Base-by-base conservation (phyloP, 2,113 vertebrate genomes). In the Conger conger region DNA sequence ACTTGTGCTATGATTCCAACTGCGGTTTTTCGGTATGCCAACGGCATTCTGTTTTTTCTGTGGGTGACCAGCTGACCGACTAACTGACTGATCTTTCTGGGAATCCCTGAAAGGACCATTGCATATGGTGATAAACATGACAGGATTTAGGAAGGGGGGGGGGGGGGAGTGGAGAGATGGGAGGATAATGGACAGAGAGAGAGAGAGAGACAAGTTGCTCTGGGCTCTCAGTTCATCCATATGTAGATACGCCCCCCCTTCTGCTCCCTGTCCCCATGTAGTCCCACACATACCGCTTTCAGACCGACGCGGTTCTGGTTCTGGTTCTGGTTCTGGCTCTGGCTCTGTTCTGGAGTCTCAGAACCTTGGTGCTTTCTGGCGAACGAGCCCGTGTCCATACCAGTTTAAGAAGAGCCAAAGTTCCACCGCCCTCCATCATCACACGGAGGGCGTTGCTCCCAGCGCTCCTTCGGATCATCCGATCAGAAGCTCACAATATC, bases 1-100 rank as follows among this genome's bases (percentile, higher is more conserved):
- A 33, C 82, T 45, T 84, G 33, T 35, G 80, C 50, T 78, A 33
- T 82, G 35, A 76, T 81, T 83, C 53, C 27, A 77, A 18, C 27
- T 27, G 57, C 79, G 35, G 27, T 73, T 73, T 73, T 73, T 33
- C 2, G 68, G 5, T n/a, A 73, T 50, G 40, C 20, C 8, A 36
- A 7, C 4, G 42, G 23, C 78, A 68, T 33, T 81, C 81, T 76
- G 18, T 54, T 76, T 76, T 40, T 33, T 4, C 63, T 77, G 4
- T 38, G 40, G 33, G 30, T 33, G 53, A 82, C 57, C 17, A 27
- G 57, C 57, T 27, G 57, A 73, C n/a, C 11, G n/a, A 73, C n/a
- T 30, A 50, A 50, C 45, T 50, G 45, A 50, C 45, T 13, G 60
- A 73, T 30, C 68, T 73, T 73, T n/a, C 27, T 11, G 27, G 68